Percentiles rank a stretch among this genome's conserved stretches.
These are phyloP conservation scores for Tragelaphus buxtoni DNA, from an alignment of 2,113 vertebrate genomes.

Conservation along the genomic window DNA sequence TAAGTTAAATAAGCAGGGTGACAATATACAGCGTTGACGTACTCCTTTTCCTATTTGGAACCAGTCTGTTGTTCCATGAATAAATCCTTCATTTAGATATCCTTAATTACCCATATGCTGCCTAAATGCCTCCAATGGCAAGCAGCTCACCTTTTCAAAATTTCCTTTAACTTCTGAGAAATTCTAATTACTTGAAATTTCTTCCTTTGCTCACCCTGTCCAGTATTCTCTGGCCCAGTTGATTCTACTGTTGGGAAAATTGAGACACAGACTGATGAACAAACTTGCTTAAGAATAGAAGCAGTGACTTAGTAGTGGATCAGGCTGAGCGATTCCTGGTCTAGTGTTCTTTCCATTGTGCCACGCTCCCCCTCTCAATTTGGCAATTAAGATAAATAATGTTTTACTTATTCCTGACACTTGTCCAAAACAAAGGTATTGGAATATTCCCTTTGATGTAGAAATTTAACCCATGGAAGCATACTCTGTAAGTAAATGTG, in stretches of 20 bases:
- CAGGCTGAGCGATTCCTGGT: neutral
- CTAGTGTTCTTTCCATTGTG: neutral
- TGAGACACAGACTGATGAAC: neutral
- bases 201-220: neutral
- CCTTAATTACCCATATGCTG: neutral
- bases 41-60: no score
- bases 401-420: constrained; percentile 61
- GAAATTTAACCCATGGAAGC: constrained; percentile 40
- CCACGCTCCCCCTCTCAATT: neutral
- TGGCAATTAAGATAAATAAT: constrained; percentile 37
- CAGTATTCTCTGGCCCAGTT: neutral
- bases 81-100: neutral
- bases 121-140: neutral
- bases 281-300: neutral
- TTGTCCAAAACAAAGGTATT: constrained; percentile 38
- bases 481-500: constrained; percentile 30
- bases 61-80: no score
- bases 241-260: neutral
- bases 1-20: no score
- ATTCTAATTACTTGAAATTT: neutral
- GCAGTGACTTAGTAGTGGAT: neutral
- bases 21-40: no score
- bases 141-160: neutral
- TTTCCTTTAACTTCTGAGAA: neutral
- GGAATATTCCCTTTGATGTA: neutral